Conservation (phyloP, 2,113 vertebrate genomes). For the Pelobates fuscus region DNA sequence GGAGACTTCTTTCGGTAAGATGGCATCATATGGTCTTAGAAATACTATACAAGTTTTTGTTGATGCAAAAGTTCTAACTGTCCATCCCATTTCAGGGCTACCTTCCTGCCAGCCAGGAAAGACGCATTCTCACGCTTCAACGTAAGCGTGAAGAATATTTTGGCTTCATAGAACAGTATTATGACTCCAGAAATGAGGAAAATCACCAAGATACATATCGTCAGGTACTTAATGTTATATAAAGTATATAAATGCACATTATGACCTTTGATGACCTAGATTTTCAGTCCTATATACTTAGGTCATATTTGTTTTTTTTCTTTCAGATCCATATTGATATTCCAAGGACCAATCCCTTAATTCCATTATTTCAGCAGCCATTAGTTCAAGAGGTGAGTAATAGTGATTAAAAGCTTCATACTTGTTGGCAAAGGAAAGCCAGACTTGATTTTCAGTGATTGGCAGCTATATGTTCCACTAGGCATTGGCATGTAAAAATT, state of each 20-base stretch:
- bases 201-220: conserved; percentile 95
- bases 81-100: conserved; percentile 73
- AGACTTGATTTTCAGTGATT: too few species aligned
- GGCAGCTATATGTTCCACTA: too few species aligned
- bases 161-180: conserved; percentile 98
- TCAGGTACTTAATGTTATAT: conserved; percentile 72
- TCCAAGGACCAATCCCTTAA: conserved; percentile 96
- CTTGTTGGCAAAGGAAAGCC: too few species aligned
- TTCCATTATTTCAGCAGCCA: conserved; percentile 95
- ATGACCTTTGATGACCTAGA: not conserved
- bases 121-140: conserved; percentile 86
- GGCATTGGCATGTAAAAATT: too few species aligned
- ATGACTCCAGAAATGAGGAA: conserved; percentile 95
- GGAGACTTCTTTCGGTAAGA: conserved; percentile 93
- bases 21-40: too few species aligned
- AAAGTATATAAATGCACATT: not conserved
- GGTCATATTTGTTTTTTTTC: conserved; percentile 39
- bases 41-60: too few species aligned
- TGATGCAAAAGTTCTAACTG: not conserved
- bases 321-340: conserved; percentile 98
- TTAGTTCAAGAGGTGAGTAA: conserved; percentile 91
- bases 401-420: too few species aligned
- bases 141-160: conserved; percentile 95
- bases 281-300: not conserved
- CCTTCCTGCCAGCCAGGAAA: conserved; percentile 90